Percentiles rank a stretch among this genome's conserved stretches.
Conservation (phyloP, 2,113 vertebrate genomes). For the Corythaeola cristata region DNA sequence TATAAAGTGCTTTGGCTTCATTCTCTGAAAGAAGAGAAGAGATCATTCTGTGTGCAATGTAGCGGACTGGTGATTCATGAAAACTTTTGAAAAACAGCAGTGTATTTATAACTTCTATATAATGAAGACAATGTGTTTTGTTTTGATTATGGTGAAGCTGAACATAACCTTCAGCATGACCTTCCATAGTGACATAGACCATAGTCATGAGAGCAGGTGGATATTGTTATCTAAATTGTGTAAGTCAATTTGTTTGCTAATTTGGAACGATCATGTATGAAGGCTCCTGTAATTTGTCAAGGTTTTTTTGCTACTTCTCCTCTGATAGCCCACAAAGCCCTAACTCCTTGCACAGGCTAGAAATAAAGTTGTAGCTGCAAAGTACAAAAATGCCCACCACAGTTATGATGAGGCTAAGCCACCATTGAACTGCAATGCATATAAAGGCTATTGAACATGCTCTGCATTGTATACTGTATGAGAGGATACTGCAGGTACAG, state of each 20-base stretch:
- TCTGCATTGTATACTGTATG: neutral
- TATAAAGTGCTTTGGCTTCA: neutral
- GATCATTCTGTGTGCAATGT: neutral
- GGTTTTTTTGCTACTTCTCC: neutral
- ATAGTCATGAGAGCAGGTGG: neutral
- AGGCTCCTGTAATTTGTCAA: constrained; percentile 15
- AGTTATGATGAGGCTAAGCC: neutral
- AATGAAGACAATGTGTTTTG: neutral
- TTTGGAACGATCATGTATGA: neutral
- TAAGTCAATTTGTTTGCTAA: constrained; percentile 1
- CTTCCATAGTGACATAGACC: neutral
- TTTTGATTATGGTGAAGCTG: neutral
- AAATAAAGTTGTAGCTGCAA: neutral
- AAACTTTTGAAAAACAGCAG: neutral
- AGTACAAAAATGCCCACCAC: neutral
- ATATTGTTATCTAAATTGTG: neutral
- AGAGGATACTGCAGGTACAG: neutral
- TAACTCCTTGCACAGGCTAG: neutral
- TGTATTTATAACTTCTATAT: neutral
- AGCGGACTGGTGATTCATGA: neutral
- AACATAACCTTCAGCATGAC: neutral
- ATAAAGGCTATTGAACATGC: neutral
- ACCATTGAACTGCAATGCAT: neutral
- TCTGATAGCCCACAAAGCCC: neutral
- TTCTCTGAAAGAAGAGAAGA: neutral